Conservation (phyloP, 2,797 vertebrate species). For the Sebastes aleutianus region DNA sequence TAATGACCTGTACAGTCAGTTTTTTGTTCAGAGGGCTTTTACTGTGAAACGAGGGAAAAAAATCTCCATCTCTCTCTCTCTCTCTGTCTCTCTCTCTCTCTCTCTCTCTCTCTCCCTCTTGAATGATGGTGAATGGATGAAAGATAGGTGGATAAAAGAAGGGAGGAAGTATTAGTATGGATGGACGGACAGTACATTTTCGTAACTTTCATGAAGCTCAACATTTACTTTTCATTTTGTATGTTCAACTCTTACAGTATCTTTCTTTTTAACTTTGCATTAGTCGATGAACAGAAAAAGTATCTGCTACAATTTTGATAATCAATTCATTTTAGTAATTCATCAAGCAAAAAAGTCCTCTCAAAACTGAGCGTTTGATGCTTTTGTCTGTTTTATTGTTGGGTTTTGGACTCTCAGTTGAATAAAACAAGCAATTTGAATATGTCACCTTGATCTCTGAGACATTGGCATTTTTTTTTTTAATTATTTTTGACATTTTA, state of each 20-base stretch:
- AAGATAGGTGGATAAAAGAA: not conserved
- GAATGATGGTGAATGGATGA: not conserved
- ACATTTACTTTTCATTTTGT: not conserved
- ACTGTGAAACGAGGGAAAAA: conserved; percentile 39
- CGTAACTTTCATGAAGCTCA: not conserved
- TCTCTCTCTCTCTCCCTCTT: not conserved
- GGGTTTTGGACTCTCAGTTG: too few relatives aligned
- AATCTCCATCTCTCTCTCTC: not conserved
- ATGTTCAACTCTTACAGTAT: not conserved
- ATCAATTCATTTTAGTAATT: not conserved
- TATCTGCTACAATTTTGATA: not conserved
- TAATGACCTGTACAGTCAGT: conserved; percentile 70
- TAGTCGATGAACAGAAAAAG: not conserved
- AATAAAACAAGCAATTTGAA: too few relatives aligned
- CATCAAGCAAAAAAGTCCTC: not conserved
- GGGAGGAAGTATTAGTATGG: not conserved
- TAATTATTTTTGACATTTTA: too few relatives aligned
- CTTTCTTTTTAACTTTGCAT: not conserved
- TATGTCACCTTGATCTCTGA: too few relatives aligned
- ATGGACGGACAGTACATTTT: not conserved
- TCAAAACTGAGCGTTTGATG: not conserved
- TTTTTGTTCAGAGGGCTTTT: conserved; percentile 65
- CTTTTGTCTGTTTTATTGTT: too few relatives aligned
- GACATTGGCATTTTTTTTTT: too few relatives aligned
- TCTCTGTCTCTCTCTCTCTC: not conserved